A percentile compares a stretch with the other conserved stretches of the same genome.
Conservation (phyloP, 1,140 invertebrate species). For the Papilio dardanus region DNA sequence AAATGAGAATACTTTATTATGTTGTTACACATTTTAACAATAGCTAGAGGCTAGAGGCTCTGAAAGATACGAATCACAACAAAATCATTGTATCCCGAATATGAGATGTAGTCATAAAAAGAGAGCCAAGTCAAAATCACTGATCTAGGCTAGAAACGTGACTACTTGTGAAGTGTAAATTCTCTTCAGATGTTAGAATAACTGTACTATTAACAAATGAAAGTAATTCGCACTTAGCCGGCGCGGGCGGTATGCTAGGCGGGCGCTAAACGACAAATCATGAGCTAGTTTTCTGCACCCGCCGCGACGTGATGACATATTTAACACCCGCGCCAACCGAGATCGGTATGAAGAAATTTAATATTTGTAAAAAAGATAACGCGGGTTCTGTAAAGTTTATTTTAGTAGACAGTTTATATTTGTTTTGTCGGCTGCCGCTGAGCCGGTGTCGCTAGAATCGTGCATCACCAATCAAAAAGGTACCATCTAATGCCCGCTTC, state of each 20-base stretch:
- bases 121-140: neutral
- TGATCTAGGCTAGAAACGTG: neutral
- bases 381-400: slow-evolving; percentile 51
- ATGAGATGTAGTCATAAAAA: neutral
- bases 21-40: neutral
- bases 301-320: slow-evolving; percentile 51
- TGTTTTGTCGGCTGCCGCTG: slow-evolving; percentile 53
- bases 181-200: neutral
- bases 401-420: slow-evolving; percentile 51
- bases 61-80: neutral
- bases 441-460: slow-evolving; percentile 53
- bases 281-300: slow-evolving; percentile 44
- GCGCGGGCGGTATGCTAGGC: slow-evolving; percentile 22
- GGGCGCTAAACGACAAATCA: slow-evolving; percentile 53
- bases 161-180: neutral
- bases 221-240: slow-evolving; percentile 32
- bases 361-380: slow-evolving; percentile 59
- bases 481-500: slow-evolving; percentile 65
- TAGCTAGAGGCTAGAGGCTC: neutral
- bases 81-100: neutral
- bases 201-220: slow-evolving; percentile 29
- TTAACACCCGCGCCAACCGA: slow-evolving; percentile 50
- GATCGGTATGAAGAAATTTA: slow-evolving; percentile 46
- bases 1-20: slow-evolving; percentile 3
- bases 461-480: slow-evolving; percentile 68